Conservation (phyloP, 2,888 invertebrate genomes). For the Carabus problematicus region DNA sequence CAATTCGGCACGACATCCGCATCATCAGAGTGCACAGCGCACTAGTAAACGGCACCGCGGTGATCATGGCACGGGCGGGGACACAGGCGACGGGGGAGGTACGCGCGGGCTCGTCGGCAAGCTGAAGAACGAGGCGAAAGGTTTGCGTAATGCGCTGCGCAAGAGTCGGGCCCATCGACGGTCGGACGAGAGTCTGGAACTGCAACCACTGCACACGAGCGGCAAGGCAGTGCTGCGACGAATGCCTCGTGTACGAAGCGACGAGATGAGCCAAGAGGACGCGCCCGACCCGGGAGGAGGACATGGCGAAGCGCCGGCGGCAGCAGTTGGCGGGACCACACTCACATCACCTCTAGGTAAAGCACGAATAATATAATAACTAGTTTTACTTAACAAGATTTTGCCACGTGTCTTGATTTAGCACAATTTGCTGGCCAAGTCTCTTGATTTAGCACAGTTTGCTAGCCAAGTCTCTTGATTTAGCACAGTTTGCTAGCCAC, state of each 20-base stretch:
- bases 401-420: too few relatives aligned
- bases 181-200: constrained; percentile 72
- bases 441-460: too few relatives aligned
- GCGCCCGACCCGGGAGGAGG: constrained; percentile 53
- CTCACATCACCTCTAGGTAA: constrained; percentile 72
- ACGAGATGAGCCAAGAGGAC: constrained; percentile 68
- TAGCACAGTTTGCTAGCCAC: too few relatives aligned
- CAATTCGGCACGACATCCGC: constrained; percentile 57
- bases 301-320: constrained; percentile 53
- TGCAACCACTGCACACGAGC: constrained; percentile 66
- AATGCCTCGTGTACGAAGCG: constrained; percentile 78
- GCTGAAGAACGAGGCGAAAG: constrained; percentile 83
- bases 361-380: not conserved
- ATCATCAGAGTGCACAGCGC: constrained; percentile 23
- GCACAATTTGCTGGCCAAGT: too few relatives aligned
- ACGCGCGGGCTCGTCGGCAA: constrained; percentile 83
- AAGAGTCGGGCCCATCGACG: constrained; percentile 65
- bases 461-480: too few relatives aligned
- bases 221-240: constrained; percentile 70
- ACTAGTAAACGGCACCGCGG: constrained; percentile 23
- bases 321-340: constrained; percentile 65
- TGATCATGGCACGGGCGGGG: constrained; percentile 46
- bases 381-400: too few relatives aligned
- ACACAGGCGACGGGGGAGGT: constrained; percentile 65
- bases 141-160: constrained; percentile 66